These are phyloP conservation scores for Eriocheir sinensis DNA, from an alignment of 1,140 invertebrate genomes.

Conservation along the genomic window DNA sequence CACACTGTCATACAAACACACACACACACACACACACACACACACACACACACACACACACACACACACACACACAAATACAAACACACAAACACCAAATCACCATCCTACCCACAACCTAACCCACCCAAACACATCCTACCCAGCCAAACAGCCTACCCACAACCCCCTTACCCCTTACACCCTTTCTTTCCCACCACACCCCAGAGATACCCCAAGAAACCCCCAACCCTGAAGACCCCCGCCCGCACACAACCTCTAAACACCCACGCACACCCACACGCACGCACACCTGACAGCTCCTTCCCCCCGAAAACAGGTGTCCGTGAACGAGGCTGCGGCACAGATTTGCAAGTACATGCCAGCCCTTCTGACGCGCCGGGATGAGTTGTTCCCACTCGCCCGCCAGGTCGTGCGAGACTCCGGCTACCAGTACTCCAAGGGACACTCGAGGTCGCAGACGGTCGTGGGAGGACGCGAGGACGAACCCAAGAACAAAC, in stretches of 20 bases:
- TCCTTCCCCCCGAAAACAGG: constrained; percentile 82
- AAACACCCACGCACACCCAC: too few relatives aligned
- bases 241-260: not conserved
- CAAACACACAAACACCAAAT: too few relatives aligned
- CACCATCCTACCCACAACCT: too few relatives aligned
- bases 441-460: constrained; percentile 86
- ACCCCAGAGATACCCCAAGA: too few relatives aligned
- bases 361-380: constrained; percentile 93
- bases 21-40: too few relatives aligned
- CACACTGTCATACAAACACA: too few relatives aligned
- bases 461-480: constrained; percentile 70
- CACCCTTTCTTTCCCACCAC: too few relatives aligned
- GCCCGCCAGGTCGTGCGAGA: constrained; percentile 96
- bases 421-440: constrained; percentile 94
- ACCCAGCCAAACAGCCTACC: not conserved
- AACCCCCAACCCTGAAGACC: not conserved
- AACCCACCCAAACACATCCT: too few relatives aligned
- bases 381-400: constrained; percentile 97
- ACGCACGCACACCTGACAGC: not conserved
- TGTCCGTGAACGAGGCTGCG: constrained; percentile 98
- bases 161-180: not conserved
- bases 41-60: too few relatives aligned
- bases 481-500: constrained; percentile 67
- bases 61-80: too few relatives aligned
- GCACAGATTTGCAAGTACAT: constrained; percentile 96